phyloP scores from a whole-genome alignment of 1,140 invertebrate genomes.

The Aplysia californica region DNA sequence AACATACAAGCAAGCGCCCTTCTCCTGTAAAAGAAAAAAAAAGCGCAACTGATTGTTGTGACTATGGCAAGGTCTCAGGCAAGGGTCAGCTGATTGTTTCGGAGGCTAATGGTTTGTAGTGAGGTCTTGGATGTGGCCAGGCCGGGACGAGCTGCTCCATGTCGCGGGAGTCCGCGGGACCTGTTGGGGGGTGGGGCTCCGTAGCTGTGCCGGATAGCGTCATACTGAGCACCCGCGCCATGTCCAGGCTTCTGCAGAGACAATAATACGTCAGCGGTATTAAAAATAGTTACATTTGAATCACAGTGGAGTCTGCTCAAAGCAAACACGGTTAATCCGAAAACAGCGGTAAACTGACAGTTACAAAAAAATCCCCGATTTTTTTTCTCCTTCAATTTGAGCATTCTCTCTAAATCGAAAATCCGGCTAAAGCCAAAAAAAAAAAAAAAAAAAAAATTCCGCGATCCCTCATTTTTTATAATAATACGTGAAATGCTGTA shows the following conservation, averaged over 20 bases:
- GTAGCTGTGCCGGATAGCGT: neutral
- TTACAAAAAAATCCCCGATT: neutral
- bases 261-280: neutral
- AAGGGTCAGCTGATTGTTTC: neutral
- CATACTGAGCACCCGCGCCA: neutral
- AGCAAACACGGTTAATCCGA: neutral
- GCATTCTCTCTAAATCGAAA: too few species aligned
- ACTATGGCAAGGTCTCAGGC: neutral
- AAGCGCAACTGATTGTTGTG: too few species aligned
- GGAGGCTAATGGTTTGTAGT: constrained; percentile 4
- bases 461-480: too few species aligned
- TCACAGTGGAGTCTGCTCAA: neutral
- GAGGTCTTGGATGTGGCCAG: neutral
- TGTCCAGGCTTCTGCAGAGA: constrained; percentile 9
- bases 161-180: neutral
- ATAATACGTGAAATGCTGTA: too few species aligned
- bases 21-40: too few species aligned
- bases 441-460: too few species aligned
- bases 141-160: neutral
- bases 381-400: too few species aligned
- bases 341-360: neutral
- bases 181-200: neutral
- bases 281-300: neutral
- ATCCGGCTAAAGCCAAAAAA: too few species aligned
- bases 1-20: too few species aligned